Base-by-base conservation (phyloP, 2,797 vertebrate genomes). In the Antrozous pallidus region DNA sequence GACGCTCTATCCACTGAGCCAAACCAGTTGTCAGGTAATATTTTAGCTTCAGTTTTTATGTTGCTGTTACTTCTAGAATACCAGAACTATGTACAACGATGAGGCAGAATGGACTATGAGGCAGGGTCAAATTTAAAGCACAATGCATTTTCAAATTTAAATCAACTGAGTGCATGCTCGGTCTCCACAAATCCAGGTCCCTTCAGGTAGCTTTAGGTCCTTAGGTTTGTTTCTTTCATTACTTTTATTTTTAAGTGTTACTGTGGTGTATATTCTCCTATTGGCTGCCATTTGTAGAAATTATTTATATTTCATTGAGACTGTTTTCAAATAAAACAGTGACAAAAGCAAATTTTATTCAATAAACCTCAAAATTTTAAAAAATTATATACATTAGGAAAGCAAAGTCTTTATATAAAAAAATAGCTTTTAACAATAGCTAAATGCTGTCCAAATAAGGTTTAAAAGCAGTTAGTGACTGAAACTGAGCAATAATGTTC, bases 321-420 rank as follows among this genome's bases (percentile, higher is more conserved):
- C 40, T 54, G 17, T 95, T 96, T 95, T 93, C 22, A 93, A 87
- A 83, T 73, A 95, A 96, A 91, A 93, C 63, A 74, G 31, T 2
- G 11, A 49, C 28, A 73, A 85, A 33, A 87, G 54, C 10, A 47
- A 94, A 80, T 71, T 93, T 89, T 84, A 77, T 75, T 69, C 69
- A 58, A 47, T 87, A 54, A 86, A 74, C 24, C 9, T 73, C 61
- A 79, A 78, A 56, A 77, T 90, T 82, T 6, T 10, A 82, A 84
- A 88, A 82, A 47, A 67, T 28, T n/a, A 82, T 49, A 54, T 71
- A 94, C 26, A 33, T 84, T 73, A 33, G 78, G 26, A 81, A 95
- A 84, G 26, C 77, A 88, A 58, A 71, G 61, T 26, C 47, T 77
- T 73, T 51, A 70, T 54, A 69, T 26, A 82, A 91, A 92, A 45